Percentiles rank a stretch among this genome's conserved stretches.
Evolutionary conservation across 2,797 vertebrate genomes (phyloP).

Genomic region (Bradypodion pumilum): DNA sequence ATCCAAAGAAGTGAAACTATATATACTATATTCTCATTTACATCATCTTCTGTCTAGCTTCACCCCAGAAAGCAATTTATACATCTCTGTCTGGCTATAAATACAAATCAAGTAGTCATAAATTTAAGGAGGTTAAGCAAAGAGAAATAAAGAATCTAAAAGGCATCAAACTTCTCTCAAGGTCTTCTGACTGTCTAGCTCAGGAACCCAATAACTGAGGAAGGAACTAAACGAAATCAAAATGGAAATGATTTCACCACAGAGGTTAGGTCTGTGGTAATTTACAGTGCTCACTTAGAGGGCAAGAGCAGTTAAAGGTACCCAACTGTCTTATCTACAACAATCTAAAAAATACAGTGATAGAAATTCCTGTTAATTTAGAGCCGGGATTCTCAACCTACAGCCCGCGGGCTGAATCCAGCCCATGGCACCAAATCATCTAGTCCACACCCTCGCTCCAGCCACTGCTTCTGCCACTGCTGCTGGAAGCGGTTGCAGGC

Average conservation of each 20-base stretch:
- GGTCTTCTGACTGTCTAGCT: background rate
- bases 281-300: background rate
- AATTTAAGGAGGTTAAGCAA: background rate
- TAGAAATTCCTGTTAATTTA: too few relatives aligned
- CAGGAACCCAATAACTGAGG: background rate
- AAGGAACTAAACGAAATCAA: background rate
- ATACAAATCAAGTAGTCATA: background rate
- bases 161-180: background rate
- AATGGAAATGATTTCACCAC: background rate
- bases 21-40: slow-evolving; percentile 10
- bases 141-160: background rate
- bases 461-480: too few relatives aligned
- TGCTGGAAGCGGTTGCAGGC: too few relatives aligned
- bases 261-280: background rate
- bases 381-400: too few relatives aligned
- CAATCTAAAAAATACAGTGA: too few relatives aligned
- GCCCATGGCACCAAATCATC: too few relatives aligned
- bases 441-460: too few relatives aligned
- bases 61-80: background rate
- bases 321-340: background rate
- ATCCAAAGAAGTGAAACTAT: background rate
- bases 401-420: too few relatives aligned
- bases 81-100: background rate
- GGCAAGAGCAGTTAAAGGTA: background rate
- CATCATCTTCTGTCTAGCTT: background rate